A percentile compares a stretch with the other conserved stretches of the same genome.
phyloP scores from a whole-genome alignment of 2,113 vertebrate genomes.

The Brienomyrus brachyistius region DNA sequence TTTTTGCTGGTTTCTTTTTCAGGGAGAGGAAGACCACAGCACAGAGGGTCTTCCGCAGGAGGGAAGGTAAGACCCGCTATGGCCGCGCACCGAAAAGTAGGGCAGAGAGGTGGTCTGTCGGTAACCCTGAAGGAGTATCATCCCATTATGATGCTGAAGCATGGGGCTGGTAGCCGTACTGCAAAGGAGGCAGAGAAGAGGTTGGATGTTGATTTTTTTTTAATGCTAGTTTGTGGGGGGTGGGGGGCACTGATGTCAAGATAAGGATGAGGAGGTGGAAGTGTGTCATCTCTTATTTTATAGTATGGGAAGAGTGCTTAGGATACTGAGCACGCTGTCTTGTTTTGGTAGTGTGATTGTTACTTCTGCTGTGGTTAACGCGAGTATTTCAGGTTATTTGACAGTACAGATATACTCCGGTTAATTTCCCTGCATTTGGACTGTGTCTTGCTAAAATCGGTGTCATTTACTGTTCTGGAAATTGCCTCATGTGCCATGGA shows the following conservation, averaged over 20 bases:
- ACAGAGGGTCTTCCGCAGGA: constrained; percentile 73
- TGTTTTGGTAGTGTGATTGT: neutral
- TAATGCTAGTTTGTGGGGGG: neutral
- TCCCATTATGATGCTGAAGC: neutral
- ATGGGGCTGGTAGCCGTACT: neutral
- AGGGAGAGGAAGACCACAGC: constrained; percentile 81
- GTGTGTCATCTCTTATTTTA: neutral
- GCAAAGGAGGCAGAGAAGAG: neutral
- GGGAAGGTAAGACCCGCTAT: constrained; percentile 67
- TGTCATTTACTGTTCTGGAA: neutral
- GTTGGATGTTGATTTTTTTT: neutral
- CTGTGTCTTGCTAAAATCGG: neutral
- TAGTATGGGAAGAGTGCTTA: neutral
- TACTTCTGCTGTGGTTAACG: neutral
- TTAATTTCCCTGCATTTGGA: neutral
- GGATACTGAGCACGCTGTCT: neutral
- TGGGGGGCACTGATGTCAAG: neutral
- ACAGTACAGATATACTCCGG: neutral
- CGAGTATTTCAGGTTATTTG: neutral
- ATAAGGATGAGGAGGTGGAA: neutral
- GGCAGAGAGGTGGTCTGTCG: neutral
- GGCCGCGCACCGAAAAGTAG: neutral
- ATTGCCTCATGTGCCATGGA: neutral
- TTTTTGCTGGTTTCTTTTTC: constrained; percentile 34
- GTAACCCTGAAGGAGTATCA: neutral